Conservation (phyloP, 2,113 vertebrate genomes). For the Hemiprocne comata region DNA sequence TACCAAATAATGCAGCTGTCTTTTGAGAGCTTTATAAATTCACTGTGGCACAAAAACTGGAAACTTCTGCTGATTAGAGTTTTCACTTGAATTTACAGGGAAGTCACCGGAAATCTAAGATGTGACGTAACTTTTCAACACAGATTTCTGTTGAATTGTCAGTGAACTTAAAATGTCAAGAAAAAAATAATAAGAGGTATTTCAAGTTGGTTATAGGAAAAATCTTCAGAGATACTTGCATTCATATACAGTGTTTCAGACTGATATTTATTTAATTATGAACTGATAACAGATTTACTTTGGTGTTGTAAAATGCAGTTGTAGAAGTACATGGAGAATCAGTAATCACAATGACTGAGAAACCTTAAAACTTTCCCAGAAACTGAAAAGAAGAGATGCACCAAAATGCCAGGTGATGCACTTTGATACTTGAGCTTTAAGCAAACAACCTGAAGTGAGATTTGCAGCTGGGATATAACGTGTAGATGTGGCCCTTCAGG, state of each 20-base stretch:
- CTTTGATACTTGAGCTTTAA: neutral
- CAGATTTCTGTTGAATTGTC: neutral
- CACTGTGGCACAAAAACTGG: neutral
- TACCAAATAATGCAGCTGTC: neutral
- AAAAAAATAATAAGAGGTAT: neutral
- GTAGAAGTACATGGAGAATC: neutral
- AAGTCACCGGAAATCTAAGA: neutral
- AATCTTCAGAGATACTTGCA: neutral
- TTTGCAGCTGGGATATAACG: neutral
- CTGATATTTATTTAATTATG: neutral
- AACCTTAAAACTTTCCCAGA: neutral
- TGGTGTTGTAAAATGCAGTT: neutral
- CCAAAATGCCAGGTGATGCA: neutral
- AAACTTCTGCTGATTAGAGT: neutral
- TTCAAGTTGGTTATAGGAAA: neutral
- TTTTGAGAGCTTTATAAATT: neutral
- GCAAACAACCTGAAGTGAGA: neutral
- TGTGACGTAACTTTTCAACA: neutral
- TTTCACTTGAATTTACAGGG: neutral
- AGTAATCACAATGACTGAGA: neutral
- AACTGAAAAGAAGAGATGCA: neutral
- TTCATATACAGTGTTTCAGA: neutral
- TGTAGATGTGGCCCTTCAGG: no score
- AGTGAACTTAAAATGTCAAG: neutral
- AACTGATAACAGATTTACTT: slow-evolving; percentile 6